Percentiles rank a stretch among this genome's conserved stretches.
phyloP scores from a whole-genome alignment of 2,113 vertebrate species.

The Macquaria australasica region DNA sequence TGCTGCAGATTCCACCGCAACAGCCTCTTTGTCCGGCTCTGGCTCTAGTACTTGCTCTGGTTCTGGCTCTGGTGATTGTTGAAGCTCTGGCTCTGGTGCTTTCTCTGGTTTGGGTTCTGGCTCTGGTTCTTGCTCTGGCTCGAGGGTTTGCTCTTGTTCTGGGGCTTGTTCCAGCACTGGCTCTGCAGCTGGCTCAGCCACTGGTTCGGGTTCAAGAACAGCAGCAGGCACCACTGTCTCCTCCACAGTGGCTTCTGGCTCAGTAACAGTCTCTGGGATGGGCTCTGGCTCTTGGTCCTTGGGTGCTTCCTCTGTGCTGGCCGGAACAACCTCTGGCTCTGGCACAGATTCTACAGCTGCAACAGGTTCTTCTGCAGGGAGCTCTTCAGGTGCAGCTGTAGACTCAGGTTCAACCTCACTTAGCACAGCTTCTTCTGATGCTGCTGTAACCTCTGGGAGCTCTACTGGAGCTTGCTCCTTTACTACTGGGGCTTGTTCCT shows the following conservation, averaged over 20 bases:
- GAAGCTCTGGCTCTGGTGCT: slow-evolving; percentile 22
- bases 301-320: slow-evolving; percentile 23
- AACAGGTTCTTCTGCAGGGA: slow-evolving; percentile 43
- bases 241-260: slow-evolving; percentile 53
- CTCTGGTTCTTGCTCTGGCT: slow-evolving; percentile 39
- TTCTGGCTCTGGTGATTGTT: slow-evolving; percentile 29
- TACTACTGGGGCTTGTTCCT: background rate
- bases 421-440: slow-evolving; percentile 47
- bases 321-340: slow-evolving; percentile 36
- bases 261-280: slow-evolving; percentile 59
- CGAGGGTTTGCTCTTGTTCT: slow-evolving; percentile 32
- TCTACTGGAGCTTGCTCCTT: slow-evolving; percentile 5
- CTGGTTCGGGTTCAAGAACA: slow-evolving; percentile 40
- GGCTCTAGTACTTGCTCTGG: slow-evolving; percentile 21
- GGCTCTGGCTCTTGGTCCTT: slow-evolving; percentile 49
- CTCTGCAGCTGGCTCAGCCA: slow-evolving; percentile 35
- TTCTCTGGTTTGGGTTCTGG: slow-evolving; percentile 45
- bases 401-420: slow-evolving; percentile 38
- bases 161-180: slow-evolving; percentile 21
- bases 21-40: slow-evolving; percentile 39
- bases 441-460: slow-evolving; percentile 5
- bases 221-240: slow-evolving; percentile 49
- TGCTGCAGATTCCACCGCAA: slow-evolving; percentile 14
- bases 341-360: slow-evolving; percentile 29
- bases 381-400: slow-evolving; percentile 47